phyloP scores from a whole-genome alignment of 2,888 invertebrate species.

The Reticulitermes lucifugus region DNA sequence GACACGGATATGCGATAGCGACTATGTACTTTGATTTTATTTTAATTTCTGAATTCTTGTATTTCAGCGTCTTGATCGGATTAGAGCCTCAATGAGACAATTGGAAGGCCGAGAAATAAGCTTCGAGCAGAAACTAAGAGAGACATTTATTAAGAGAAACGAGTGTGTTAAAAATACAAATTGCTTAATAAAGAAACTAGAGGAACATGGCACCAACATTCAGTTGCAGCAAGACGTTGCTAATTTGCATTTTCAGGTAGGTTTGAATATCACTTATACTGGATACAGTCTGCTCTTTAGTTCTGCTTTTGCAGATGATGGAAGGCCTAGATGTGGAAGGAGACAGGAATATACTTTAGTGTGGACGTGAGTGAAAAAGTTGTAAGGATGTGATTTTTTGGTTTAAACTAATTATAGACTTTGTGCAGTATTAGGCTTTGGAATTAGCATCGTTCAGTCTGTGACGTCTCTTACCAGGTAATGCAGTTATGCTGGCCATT shows the following conservation, averaged over 20 bases:
- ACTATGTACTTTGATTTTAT: too few species aligned
- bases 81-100: not conserved
- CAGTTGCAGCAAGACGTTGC: not conserved
- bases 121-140: not conserved
- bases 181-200: not conserved
- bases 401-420: too few species aligned
- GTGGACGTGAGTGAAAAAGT: too few species aligned
- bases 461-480: too few species aligned
- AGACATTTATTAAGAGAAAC: not conserved
- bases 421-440: too few species aligned
- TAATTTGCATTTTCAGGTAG: not conserved
- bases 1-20: not conserved
- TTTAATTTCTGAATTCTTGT: not conserved
- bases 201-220: not conserved
- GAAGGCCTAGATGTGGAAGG: too few species aligned
- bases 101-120: slow-evolving; percentile 11
- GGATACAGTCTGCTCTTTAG: too few species aligned
- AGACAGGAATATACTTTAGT: too few species aligned
- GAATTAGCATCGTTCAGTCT: too few species aligned
- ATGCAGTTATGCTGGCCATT: too few species aligned
- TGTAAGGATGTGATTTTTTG: too few species aligned
- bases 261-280: not conserved
- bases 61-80: not conserved
- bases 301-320: too few species aligned
- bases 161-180: not conserved